Conservation (phyloP, 2,888 invertebrate species). For the Ophion costatus region DNA sequence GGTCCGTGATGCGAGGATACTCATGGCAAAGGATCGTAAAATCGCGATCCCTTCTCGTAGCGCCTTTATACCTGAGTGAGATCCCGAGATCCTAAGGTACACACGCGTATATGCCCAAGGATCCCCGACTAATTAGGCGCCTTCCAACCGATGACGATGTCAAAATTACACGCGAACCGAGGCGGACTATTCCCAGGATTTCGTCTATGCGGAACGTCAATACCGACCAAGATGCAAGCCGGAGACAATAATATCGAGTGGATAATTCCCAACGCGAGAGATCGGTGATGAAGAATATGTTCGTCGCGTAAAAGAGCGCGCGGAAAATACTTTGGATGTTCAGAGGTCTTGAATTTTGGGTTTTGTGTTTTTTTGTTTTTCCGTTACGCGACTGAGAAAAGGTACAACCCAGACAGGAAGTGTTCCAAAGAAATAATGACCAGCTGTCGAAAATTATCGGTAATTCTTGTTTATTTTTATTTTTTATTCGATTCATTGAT, state of each 20-base stretch:
- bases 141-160: slow-evolving; percentile 55
- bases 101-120: slow-evolving; percentile 9
- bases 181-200: slow-evolving; percentile 42
- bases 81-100: slow-evolving; percentile 23
- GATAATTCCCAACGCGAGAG: background rate
- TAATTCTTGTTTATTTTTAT: too few species aligned
- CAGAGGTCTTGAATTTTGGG: too few species aligned
- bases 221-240: background rate
- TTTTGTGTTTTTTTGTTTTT: too few species aligned
- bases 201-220: background rate
- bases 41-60: slow-evolving; percentile 44
- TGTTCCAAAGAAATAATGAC: background rate
- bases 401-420: too few species aligned
- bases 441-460: background rate
- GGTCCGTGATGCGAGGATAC: background rate
- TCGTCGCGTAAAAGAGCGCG: background rate
- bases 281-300: background rate
- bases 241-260: background rate
- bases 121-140: slow-evolving; percentile 57
- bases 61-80: slow-evolving; percentile 61
- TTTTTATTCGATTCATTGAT: too few species aligned
- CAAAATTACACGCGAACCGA: slow-evolving; percentile 53
- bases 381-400: too few species aligned
- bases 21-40: slow-evolving; percentile 31
- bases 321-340: background rate